These are phyloP conservation scores for Peromyscus californicus DNA, from an alignment of 2,113 vertebrate species.

Conservation along the genomic window DNA sequence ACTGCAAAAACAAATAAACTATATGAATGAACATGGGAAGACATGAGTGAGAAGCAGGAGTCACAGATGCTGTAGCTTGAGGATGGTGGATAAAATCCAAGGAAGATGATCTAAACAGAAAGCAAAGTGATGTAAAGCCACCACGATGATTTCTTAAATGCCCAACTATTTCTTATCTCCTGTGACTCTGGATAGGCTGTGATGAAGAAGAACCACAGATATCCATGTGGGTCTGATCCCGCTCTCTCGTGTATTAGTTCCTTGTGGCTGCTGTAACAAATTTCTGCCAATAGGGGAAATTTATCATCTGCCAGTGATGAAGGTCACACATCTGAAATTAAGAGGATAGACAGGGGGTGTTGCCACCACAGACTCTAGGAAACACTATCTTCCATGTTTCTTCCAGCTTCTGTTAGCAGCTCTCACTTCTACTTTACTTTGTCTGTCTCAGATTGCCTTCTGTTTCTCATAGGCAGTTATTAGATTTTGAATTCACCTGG, in stretches of 20 bases:
- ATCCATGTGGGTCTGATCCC: background rate
- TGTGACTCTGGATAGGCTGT: background rate
- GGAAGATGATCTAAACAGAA: background rate
- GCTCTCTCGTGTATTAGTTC: background rate
- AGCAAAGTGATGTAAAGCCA: background rate
- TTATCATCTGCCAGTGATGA: background rate
- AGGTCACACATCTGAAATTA: background rate
- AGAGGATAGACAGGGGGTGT: background rate
- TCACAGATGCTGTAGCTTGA: background rate
- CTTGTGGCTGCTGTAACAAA: background rate
- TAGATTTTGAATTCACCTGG: background rate
- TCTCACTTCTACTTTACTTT: background rate
- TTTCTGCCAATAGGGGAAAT: background rate
- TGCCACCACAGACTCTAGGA: background rate
- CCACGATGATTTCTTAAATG: background rate
- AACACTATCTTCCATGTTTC: background rate
- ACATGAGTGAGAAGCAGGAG: background rate
- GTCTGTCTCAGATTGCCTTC: background rate
- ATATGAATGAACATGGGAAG: background rate
- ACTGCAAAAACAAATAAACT: background rate
- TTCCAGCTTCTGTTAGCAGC: background rate
- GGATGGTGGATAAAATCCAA: background rate
- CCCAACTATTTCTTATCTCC: background rate
- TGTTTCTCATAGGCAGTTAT: background rate
- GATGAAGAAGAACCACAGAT: background rate